phyloP scores from a whole-genome alignment of 2,113 vertebrate species.

The Silurus meridionalis region DNA sequence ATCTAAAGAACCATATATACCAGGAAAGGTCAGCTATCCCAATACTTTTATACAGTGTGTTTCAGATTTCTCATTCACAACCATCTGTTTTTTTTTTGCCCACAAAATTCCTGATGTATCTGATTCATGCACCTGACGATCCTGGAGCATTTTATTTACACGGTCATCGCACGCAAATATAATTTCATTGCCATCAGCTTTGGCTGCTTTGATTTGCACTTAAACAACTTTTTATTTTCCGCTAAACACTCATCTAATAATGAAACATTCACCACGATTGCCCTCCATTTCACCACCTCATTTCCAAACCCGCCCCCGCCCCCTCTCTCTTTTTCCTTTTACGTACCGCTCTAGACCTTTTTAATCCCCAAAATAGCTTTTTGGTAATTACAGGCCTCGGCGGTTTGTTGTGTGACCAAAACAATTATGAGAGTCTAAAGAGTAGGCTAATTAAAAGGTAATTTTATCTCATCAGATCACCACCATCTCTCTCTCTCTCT shows the following conservation, averaged over 20 bases:
- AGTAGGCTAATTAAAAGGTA: conserved; percentile 85
- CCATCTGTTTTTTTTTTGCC: not conserved
- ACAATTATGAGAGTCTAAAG: conserved; percentile 88
- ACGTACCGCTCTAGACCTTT: conserved; percentile 28
- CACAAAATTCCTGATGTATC: not conserved
- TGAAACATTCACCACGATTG: conserved; percentile 11
- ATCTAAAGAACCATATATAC: no score
- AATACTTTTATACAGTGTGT: no score
- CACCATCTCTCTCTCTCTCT: conserved; percentile 57
- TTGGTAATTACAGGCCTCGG: conserved; percentile 77
- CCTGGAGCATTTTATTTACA: not conserved
- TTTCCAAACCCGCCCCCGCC: not conserved
- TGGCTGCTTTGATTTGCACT: conserved; percentile 28
- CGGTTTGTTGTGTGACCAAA: conserved; percentile 81
- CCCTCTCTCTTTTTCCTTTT: not conserved
- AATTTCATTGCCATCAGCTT: conserved; percentile 8
- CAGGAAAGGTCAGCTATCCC: no score
- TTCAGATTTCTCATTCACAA: not conserved
- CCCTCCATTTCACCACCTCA: conserved; percentile 20
- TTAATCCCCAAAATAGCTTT: conserved; percentile 72
- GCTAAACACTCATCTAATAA: conserved; percentile 21
- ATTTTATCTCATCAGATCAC: conserved; percentile 90
- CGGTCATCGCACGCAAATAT: conserved; percentile 1
- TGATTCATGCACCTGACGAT: conserved; percentile 1
- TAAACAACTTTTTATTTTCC: conserved; percentile 18